These are phyloP conservation scores for Antheraea pernyi DNA, from an alignment of 1,140 invertebrate genomes.

Conservation along the genomic window DNA sequence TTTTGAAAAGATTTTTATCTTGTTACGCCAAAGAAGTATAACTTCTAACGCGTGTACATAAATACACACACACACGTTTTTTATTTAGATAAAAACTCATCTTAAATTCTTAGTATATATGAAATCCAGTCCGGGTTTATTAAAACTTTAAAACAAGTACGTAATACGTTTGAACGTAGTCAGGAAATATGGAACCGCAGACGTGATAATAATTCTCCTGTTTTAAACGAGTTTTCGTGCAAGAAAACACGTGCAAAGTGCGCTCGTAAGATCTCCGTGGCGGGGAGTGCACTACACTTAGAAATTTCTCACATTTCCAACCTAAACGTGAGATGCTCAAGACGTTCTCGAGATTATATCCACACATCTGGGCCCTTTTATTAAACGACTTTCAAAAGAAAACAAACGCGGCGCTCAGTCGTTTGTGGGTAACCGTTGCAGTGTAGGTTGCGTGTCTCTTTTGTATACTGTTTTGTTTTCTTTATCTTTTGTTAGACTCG, in stretches of 20 bases:
- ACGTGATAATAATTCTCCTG: slow-evolving; percentile 34
- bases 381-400: slow-evolving; percentile 34
- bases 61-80: background rate
- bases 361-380: slow-evolving; percentile 32
- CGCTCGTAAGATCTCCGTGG: slow-evolving; percentile 22
- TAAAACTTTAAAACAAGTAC: slow-evolving; percentile 16
- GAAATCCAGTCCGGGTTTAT: slow-evolving; percentile 6
- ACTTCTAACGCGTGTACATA: background rate
- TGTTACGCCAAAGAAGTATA: too few species aligned
- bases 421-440: background rate
- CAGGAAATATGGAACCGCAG: slow-evolving; percentile 15
- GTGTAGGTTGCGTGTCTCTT: background rate
- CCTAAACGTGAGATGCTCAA: slow-evolving; percentile 34
- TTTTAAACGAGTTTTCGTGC: slow-evolving; percentile 31
- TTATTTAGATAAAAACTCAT: background rate
- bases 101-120: background rate
- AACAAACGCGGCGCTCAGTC: slow-evolving; percentile 11
- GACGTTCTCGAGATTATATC: slow-evolving; percentile 29
- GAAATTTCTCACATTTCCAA: slow-evolving; percentile 42
- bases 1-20: too few species aligned
- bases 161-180: slow-evolving; percentile 11
- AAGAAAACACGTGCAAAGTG: slow-evolving; percentile 32
- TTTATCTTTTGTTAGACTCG: background rate
- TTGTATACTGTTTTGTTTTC: background rate
- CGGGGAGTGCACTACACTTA: slow-evolving; percentile 34